Evolutionary conservation across 1,140 invertebrate genomes (phyloP), one percentile per base, ranked within the genome.

Genomic region (Acromyrmex echinatior): DNA sequence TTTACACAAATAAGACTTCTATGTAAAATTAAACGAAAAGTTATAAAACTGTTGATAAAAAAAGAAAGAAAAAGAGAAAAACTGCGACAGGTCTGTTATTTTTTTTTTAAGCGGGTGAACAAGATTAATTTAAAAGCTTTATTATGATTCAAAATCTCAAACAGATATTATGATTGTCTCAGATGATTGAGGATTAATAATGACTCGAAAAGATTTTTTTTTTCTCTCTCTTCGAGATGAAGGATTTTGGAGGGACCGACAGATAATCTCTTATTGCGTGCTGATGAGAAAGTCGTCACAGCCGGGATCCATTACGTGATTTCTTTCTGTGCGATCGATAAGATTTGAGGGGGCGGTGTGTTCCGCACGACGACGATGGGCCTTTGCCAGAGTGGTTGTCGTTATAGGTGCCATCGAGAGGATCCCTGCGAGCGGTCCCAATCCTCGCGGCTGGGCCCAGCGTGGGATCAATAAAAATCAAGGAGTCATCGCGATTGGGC

Each of bases 401-500:
- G 87, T 90, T 86, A 58, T 88, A 92, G 91, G 87, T 87, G 90
- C 80, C 53, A 86, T 80, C 58, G 66, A 28, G 73, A 14, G 58
- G n/a, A 18, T 82, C 70, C 66, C 77, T 53, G 51, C 68, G 71
- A 88, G 86, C 71, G 86, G 88, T 79, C 88, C 39, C 62, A 81
- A 88, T 78, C 88, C 81, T 90, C 77, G 62, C 88, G 62, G 77
- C 66, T 60, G 68, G 63, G 80, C 92, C 82, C 93, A 94, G 92
- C 93, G 82, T 92, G 92, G 71, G 91, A 89, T 94, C 90, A 94
- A 95, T 95, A 93, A 93, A 95, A 95, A 94, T 91, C 91, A 94
- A 91, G 87, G 82, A 95, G 93, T 95, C 94, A 95, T 95, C 92
- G 88, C 93, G 92, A 95, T 94, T 94, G 94, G 93, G 94, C 94